phyloP scores from a whole-genome alignment of 2,888 invertebrate species.

The Meiosimyza platycephala region DNA sequence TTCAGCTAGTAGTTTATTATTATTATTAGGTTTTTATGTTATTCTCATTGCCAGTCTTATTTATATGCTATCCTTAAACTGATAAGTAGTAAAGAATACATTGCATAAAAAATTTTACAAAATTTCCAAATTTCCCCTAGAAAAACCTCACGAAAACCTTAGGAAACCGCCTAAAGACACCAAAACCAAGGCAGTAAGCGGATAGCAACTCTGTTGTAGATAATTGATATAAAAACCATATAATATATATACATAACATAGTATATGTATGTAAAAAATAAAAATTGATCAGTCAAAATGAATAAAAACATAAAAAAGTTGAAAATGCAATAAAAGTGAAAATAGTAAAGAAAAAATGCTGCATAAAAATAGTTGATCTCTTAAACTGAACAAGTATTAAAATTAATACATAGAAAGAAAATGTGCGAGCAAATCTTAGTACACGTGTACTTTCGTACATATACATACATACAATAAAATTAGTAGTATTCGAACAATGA shows the following conservation, averaged over 20 bases:
- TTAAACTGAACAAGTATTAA: slow-evolving; percentile 35
- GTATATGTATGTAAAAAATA: no score
- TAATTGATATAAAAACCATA: neutral
- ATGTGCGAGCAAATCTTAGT: no score
- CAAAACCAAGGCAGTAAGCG: slow-evolving; percentile 18
- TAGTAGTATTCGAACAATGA: no score
- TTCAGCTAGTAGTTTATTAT: no score
- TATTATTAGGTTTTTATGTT: no score
- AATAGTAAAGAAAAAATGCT: slow-evolving; percentile 27
- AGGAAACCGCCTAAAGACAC: slow-evolving; percentile 25
- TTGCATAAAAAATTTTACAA: neutral
- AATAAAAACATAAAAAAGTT: no score
- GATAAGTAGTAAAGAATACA: no score
- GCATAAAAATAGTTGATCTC: slow-evolving; percentile 41
- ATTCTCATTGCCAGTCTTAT: neutral
- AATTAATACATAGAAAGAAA: neutral
- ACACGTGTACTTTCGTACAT: no score
- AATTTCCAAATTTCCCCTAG: slow-evolving; percentile 26
- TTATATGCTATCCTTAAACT: neutral
- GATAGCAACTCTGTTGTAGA: slow-evolving; percentile 29
- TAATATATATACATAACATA: no score
- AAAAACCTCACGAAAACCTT: slow-evolving; percentile 23
- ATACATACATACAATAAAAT: no score
- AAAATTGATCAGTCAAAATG: no score
- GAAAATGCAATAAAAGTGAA: no score